phyloP scores from a whole-genome alignment of 2,888 invertebrate species.

The Acanthosepion lycidas region DNA sequence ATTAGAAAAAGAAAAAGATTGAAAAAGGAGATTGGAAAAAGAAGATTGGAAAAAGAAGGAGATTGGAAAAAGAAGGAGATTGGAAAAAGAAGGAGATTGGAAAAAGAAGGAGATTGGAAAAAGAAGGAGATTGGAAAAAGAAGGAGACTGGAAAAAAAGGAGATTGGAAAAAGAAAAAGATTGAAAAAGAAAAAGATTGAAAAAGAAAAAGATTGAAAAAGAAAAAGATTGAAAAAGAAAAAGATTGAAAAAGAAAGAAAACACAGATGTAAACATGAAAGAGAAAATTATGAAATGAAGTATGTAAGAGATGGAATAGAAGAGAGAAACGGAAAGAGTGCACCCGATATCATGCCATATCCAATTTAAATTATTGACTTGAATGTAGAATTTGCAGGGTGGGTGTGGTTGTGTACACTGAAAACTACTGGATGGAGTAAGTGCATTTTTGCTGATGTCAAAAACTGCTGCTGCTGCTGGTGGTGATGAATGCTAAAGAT shows the following conservation, averaged over 20 bases:
- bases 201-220: too few relatives aligned
- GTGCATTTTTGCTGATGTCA: conserved; percentile 1
- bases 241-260: neutral
- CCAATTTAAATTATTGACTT: neutral
- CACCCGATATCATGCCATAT: conserved; percentile 16
- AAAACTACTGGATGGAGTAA: neutral
- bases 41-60: too few relatives aligned
- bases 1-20: too few relatives aligned
- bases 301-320: neutral
- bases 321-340: neutral
- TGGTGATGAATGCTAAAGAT: neutral
- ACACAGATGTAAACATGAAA: neutral
- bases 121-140: too few relatives aligned
- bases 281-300: neutral
- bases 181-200: too few relatives aligned
- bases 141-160: too few relatives aligned
- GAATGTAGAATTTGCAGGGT: neutral
- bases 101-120: too few relatives aligned
- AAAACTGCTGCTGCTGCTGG: neutral
- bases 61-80: too few relatives aligned
- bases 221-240: too few relatives aligned
- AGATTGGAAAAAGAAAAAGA: too few relatives aligned
- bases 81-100: too few relatives aligned
- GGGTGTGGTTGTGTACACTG: neutral
- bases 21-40: too few relatives aligned